Base-by-base conservation (phyloP, 2,113 vertebrate species). In the Nyctereutes procyonoides region DNA sequence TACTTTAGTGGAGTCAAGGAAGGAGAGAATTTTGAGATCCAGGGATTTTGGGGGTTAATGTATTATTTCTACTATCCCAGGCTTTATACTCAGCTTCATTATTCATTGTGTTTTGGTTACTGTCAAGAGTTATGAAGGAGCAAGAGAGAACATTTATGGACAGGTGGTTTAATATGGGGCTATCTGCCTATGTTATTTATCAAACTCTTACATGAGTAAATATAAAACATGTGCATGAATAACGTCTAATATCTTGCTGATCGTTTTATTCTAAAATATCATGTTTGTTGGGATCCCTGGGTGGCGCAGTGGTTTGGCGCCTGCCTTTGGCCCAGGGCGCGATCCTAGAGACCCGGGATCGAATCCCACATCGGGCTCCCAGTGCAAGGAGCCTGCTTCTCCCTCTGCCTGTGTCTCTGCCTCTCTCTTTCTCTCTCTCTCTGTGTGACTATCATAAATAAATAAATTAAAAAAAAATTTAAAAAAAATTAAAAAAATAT, bases 41-140 rank as follows among this genome's bases (percentile, higher is more conserved):
- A 17, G 2, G 8, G 1, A 26, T 73, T 58, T 48, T 6, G 1
- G 20, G 13, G 15, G 32, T 73, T 71, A 87, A 83, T 43, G 1
- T 73, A 38, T 90, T 88, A 19, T 3, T 83, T 74, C 55, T 67
- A 38, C 8, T 17, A 16, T 71, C 8, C 35, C 58, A 14, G 1
- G 20, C 63, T 87, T 91, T 69, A 77, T 65, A 79, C 43, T 77
- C 74, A 43, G 14, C 8, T 62, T 87, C 38, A 69, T 90, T 87
- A 35, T 58, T 53, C 17, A 24, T 77, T 51, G 5, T 55, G 38
- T 93, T 69, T 94, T 1, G 8, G 8, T n/a, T 88, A 43, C 63
- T 6, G 12, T 65, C 67, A 89, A 81, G 26, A 63, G 7, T n/a
- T 28, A n/a, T 26, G 24, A 79, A 67, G 10, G 24, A 86, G 3